phyloP scores from a whole-genome alignment of 2,888 invertebrate species.

The Baccha elongata region DNA sequence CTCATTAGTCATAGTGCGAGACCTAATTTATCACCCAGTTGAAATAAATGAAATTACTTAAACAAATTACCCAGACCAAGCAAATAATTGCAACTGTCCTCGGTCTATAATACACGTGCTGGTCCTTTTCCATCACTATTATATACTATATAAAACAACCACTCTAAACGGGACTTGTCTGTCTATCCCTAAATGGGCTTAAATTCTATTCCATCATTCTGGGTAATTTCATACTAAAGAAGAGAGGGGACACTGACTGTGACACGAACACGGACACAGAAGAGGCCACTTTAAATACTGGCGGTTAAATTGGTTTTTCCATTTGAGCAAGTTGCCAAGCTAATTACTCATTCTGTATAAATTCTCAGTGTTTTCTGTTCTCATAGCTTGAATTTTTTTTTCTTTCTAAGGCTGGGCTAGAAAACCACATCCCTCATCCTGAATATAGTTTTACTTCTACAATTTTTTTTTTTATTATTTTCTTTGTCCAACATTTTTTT shows the following conservation, averaged over 20 bases:
- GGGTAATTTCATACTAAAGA: conserved; percentile 15
- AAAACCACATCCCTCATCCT: conserved; percentile 42
- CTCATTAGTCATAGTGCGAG: conserved; percentile 67
- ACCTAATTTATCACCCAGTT: conserved; percentile 68
- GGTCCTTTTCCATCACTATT: neutral
- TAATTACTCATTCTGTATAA: conserved; percentile 71
- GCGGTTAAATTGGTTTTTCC: conserved; percentile 73
- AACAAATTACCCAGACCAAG: conserved; percentile 69
- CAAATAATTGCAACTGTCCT: conserved; percentile 68
- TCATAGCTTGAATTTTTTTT: conserved; percentile 4
- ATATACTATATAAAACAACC: no score
- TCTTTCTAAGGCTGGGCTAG: conserved; percentile 26
- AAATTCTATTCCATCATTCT: conserved; percentile 57
- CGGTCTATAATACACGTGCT: conserved; percentile 13
- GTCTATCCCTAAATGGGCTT: conserved; percentile 52
- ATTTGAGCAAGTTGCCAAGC: conserved; percentile 69
- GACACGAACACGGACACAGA: conserved; percentile 17
- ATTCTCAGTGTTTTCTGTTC: conserved; percentile 20
- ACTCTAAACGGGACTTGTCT: conserved; percentile 9
- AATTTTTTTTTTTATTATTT: conserved; percentile 18
- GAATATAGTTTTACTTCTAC: conserved; percentile 17
- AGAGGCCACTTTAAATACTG: conserved; percentile 67
- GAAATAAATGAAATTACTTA: conserved; percentile 73
- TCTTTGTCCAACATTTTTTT: conserved; percentile 42
- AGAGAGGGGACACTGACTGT: neutral